Percentiles rank a stretch among this genome's conserved stretches.
Conservation (phyloP, 2,888 invertebrate species). For the Mythimna vitellina region DNA sequence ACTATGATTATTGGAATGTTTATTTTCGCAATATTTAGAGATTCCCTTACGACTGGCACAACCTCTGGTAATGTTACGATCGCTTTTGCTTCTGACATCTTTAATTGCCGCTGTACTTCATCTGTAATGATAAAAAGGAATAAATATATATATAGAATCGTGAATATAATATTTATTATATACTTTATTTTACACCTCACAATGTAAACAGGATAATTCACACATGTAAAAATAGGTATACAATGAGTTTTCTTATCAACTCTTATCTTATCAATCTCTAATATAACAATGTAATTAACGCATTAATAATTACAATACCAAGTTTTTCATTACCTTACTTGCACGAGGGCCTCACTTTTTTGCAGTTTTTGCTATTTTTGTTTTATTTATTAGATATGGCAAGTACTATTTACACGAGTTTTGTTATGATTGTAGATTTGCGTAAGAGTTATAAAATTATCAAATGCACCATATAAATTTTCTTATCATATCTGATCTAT, state of each 20-base stretch:
- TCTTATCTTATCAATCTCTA: no score
- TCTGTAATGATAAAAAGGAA: constrained; percentile 84
- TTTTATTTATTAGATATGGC: neutral
- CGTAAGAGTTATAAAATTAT: neutral
- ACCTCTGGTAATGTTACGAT: constrained; percentile 91
- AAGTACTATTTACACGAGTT: neutral
- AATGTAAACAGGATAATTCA: constrained; percentile 70
- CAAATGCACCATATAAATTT: neutral
- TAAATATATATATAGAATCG: no score
- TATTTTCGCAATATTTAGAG: constrained; percentile 86
- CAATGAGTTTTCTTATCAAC: no score
- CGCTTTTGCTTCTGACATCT: constrained; percentile 91
- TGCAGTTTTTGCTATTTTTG: neutral
- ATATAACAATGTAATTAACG: neutral
- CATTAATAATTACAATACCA: neutral
- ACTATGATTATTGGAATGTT: constrained; percentile 90
- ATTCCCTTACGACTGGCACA: constrained; percentile 85
- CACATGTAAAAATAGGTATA: no score
- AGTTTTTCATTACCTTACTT: no score
- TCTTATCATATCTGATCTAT: no score
- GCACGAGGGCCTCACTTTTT: no score
- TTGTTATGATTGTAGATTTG: neutral
- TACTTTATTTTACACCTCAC: no score
- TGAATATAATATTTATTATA: no score
- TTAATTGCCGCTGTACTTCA: constrained; percentile 93